phyloP scores from a whole-genome alignment of 1,140 invertebrate species.

The Drosophila takahashii region DNA sequence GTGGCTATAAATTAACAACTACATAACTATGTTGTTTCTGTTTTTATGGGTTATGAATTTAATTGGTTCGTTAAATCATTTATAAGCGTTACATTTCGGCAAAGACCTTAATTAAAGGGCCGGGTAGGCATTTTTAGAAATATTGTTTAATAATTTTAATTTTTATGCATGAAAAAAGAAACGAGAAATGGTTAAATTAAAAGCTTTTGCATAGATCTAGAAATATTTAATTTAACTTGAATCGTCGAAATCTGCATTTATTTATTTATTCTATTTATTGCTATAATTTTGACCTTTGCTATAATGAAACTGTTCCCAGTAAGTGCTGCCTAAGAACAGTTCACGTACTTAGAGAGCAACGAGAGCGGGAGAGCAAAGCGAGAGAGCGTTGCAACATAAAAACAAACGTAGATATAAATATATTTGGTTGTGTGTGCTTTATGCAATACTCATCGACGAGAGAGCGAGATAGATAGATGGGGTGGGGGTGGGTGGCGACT shows the following conservation, averaged over 20 bases:
- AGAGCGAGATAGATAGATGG: neutral
- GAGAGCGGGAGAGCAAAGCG: conserved; percentile 11
- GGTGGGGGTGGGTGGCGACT: conserved; percentile 53
- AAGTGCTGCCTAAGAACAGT: conserved; percentile 11
- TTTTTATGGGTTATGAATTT: neutral
- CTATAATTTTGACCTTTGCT: conserved; percentile 27
- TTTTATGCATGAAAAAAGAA: too few relatives aligned
- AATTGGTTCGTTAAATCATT: neutral
- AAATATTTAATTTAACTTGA: too few relatives aligned
- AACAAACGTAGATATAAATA: conserved; percentile 50
- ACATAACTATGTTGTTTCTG: neutral
- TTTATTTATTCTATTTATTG: neutral
- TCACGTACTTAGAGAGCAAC: conserved; percentile 7
- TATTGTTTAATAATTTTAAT: neutral
- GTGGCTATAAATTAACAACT: neutral
- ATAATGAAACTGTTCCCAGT: conserved; percentile 53
- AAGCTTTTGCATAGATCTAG: too few relatives aligned
- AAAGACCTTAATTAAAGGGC: neutral
- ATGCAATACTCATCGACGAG: conserved; percentile 60
- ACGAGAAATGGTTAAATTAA: too few relatives aligned
- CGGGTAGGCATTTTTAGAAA: neutral
- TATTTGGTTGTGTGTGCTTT: conserved; percentile 44
- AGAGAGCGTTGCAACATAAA: conserved; percentile 59
- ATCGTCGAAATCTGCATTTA: too few relatives aligned
- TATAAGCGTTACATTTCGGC: too few relatives aligned